A percentile compares a stretch with the other conserved stretches of the same genome.
Conservation (phyloP, 2,888 invertebrate genomes). For the Aleiodes alternator region DNA sequence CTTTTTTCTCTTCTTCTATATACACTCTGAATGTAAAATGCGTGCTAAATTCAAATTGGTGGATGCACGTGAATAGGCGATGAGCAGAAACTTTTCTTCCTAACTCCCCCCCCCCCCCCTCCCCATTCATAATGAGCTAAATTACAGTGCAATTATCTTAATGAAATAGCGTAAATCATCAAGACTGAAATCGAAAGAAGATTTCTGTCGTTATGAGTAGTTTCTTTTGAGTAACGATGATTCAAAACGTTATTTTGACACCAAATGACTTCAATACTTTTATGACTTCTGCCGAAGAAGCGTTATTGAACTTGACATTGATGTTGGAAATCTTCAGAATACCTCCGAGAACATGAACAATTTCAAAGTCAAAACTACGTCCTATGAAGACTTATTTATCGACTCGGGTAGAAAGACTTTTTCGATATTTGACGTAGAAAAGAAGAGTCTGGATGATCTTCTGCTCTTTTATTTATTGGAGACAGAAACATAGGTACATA, state of each 20-base stretch:
- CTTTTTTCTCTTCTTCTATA: constrained; percentile 6
- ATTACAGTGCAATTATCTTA: background rate
- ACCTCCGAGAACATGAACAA: no score
- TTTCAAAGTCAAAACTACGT: no score
- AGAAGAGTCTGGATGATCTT: constrained; percentile 39
- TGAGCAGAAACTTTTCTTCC: constrained; percentile 4
- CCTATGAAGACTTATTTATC: background rate
- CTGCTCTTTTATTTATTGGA: background rate
- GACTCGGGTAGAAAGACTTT: constrained; percentile 33
- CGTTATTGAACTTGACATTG: no score
- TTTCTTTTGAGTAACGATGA: no score
- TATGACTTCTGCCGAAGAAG: no score
- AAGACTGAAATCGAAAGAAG: no score
- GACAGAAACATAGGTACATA: background rate
- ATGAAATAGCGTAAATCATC: no score
- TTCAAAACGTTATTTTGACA: no score
- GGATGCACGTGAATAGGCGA: constrained; percentile 18
- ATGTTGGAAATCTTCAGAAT: no score
- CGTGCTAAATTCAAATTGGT: constrained; percentile 13
- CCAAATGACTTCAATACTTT: no score
- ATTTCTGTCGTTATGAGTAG: no score
- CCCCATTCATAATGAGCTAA: background rate
- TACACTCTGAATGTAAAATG: background rate
- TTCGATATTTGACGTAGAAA: constrained; percentile 36
- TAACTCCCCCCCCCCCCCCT: no score